Base-by-base conservation (phyloP, 2,888 invertebrate species). In the Drosophila incognita region DNA sequence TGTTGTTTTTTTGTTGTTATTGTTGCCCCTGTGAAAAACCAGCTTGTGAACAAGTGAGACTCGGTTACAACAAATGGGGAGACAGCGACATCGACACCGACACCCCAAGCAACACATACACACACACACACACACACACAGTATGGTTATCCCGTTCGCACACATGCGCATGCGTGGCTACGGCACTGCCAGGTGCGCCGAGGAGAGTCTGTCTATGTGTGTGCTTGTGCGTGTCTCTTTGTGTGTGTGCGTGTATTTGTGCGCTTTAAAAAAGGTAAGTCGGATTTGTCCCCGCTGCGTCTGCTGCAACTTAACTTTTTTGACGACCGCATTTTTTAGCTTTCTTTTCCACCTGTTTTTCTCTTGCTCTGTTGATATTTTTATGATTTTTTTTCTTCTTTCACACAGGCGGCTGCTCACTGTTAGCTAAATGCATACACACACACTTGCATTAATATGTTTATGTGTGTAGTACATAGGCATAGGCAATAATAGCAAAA, bases 281-380 rank as follows among this genome's bases (percentile, higher is more conserved):
- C 76, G 67, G 64, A 86, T 81, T 88, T 88, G 88, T 86, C 86
- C 88, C 90, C 90, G 75, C 82, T 69, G 61, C 83, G 87, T 84
- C 83, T 79, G 59, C 70, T 87, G 84, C 89, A 86, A 84, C 86
- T 87, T 89, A 78, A 74, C 74, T 90, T 90, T 46, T 90, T 90
- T 87, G 87, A 87, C 88, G 87, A 87, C 87, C 87, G 87, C 87
- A 87, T 87, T 87, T 87, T 85, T 87, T 78, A 90, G 90, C 87
- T 90, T 90, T 87, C 90, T 87, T 87, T 87, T 87, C 90, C 87
- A 90, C 87, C 87, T 87, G 87, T 90, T 89, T 90, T 90, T 63
- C 76, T 78, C 73, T 75, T 63, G 71, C 74, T 78, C 82, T 84
- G 85, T 87, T 90, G 78, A 89, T 90, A 88, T 88, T 90, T 87